A percentile compares a stretch with the other conserved stretches of the same genome.
These are phyloP conservation scores for Diploscapter pachys DNA, from an alignment of 1,140 invertebrate species.

Conservation along the genomic window DNA sequence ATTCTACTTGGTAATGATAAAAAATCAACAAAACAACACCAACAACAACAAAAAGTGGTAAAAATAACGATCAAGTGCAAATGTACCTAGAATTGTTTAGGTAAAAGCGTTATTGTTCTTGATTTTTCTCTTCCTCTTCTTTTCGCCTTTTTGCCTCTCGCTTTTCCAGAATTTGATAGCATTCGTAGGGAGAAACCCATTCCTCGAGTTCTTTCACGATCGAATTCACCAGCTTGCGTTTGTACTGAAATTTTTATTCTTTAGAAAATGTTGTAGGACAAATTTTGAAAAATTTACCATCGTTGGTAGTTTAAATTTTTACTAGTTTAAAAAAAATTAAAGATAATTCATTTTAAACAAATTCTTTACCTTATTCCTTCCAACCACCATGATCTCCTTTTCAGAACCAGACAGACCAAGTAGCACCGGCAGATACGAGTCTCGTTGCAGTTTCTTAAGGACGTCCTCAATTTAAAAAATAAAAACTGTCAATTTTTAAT, in stretches of 20 bases:
- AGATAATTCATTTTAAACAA: too few species aligned
- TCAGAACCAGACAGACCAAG: background rate
- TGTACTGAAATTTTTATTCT: conserved; percentile 4
- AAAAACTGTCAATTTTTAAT: too few species aligned
- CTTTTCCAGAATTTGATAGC: conserved; percentile 29
- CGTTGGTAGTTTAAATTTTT: too few species aligned
- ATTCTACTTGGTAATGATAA: background rate
- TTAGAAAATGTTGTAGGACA: too few species aligned
- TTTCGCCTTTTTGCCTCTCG: conserved; percentile 1
- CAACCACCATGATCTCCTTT: conserved; percentile 2
- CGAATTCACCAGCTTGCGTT: background rate
- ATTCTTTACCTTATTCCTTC: background rate
- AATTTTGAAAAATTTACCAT: too few species aligned
- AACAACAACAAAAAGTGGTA: conserved; percentile 6
- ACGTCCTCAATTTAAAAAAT: background rate
- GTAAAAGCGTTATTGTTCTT: background rate
- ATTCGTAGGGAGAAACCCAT: conserved; percentile 38
- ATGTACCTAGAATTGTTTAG: too few species aligned
- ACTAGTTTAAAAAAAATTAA: too few species aligned
- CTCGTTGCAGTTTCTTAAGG: background rate
- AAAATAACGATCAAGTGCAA: background rate
- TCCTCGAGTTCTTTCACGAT: conserved; percentile 21
- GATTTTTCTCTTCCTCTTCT: background rate
- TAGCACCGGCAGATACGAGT: background rate
- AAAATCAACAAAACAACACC: conserved; percentile 8